These are phyloP conservation scores for Ips typographus DNA, from an alignment of 1,140 invertebrate species.

Conservation along the genomic window DNA sequence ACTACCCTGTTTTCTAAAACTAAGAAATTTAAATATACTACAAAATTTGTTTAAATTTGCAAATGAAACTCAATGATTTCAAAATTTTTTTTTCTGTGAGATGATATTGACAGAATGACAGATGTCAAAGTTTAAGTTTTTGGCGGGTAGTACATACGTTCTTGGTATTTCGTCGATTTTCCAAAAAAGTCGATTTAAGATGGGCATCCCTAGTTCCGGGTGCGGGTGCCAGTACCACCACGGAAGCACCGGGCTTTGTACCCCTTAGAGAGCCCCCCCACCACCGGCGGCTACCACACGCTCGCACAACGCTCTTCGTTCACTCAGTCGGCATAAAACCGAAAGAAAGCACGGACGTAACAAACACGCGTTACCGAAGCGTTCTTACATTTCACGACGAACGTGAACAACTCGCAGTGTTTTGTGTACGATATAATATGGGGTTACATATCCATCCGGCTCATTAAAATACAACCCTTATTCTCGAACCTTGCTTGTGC, in stretches of 20 bases:
- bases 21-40: too few species aligned
- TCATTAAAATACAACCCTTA: slow-evolving; percentile 21
- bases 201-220: slow-evolving; percentile 1
- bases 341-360: slow-evolving; percentile 32
- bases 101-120: too few species aligned
- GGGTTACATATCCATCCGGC: slow-evolving; percentile 37
- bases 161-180: too few species aligned
- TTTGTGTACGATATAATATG: slow-evolving; percentile 40
- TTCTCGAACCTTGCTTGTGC: slow-evolving; percentile 19
- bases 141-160: background rate
- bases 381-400: slow-evolving; percentile 27
- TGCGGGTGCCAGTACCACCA: slow-evolving; percentile 40
- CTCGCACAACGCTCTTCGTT: slow-evolving; percentile 30
- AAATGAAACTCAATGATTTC: too few species aligned
- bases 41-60: too few species aligned
- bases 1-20: too few species aligned
- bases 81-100: too few species aligned
- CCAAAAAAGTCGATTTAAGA: background rate
- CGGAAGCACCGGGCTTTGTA: slow-evolving; percentile 45
- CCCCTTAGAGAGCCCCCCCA: slow-evolving; percentile 50
- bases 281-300: slow-evolving; percentile 43
- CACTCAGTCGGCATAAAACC: slow-evolving; percentile 36
- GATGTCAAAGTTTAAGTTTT: background rate
- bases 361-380: slow-evolving; percentile 24
- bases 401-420: slow-evolving; percentile 35